These are phyloP conservation scores for Mastacembelus armatus DNA, from an alignment of 2,797 vertebrate genomes.

Conservation along the genomic window DNA sequence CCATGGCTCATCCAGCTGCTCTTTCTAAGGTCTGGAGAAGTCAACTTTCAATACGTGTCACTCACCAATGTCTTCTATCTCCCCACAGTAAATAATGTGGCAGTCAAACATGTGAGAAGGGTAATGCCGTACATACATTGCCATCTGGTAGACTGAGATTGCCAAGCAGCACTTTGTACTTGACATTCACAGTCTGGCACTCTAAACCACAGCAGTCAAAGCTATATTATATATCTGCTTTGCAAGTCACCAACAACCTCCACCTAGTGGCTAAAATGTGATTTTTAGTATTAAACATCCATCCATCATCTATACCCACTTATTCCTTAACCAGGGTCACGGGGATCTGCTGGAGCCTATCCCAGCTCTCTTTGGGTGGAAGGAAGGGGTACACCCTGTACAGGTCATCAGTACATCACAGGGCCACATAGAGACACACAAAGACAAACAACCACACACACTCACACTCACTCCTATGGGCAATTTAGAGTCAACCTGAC, in stretches of 20 bases:
- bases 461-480: too few species aligned
- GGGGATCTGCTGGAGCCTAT: too few species aligned
- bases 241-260: constrained; percentile 2
- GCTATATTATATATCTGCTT: constrained; percentile 13
- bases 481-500: too few species aligned
- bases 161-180: constrained; percentile 59
- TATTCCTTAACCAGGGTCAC: too few species aligned
- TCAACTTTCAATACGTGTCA: constrained; percentile 63
- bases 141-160: constrained; percentile 49
- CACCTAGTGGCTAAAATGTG: too few species aligned
- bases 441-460: too few species aligned
- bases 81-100: constrained; percentile 72
- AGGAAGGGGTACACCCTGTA: too few species aligned
- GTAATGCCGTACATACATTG: constrained; percentile 49
- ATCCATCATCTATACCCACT: too few species aligned
- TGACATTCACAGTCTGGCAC: constrained; percentile 53
- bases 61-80: constrained; percentile 73
- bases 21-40: constrained; percentile 58
- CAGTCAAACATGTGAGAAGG: constrained; percentile 59
- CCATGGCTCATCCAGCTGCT: constrained; percentile 72
- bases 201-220: constrained; percentile 10
- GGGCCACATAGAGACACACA: too few species aligned
- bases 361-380: too few species aligned
- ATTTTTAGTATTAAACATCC: too few species aligned
- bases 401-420: too few species aligned